Conservation (phyloP, 2,888 invertebrate genomes). For the Augochlorella aurata region DNA sequence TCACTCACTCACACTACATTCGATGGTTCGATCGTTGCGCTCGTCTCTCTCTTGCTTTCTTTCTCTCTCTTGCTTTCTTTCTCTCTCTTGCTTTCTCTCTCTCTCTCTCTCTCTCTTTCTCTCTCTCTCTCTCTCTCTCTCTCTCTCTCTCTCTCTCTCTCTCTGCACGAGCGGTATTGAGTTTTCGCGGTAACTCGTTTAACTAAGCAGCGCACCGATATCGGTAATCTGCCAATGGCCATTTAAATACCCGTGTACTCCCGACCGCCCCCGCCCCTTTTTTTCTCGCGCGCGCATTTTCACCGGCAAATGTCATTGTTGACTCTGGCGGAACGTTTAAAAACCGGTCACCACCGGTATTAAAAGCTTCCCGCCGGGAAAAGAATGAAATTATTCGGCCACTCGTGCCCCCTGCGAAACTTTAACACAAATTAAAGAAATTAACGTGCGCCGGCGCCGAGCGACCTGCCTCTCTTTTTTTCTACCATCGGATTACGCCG, state of each 20-base stretch:
- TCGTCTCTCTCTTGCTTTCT: neutral
- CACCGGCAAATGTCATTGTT: conserved; percentile 68
- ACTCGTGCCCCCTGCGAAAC: conserved; percentile 44
- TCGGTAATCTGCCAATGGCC: conserved; percentile 73
- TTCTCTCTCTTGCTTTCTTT: neutral
- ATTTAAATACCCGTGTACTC: conserved; percentile 67
- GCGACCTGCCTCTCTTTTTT: neutral
- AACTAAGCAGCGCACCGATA: conserved; percentile 72
- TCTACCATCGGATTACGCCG: neutral
- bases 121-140: neutral
- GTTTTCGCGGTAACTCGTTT: conserved; percentile 73
- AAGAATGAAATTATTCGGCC: conserved; percentile 65
- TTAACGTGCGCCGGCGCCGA: conserved; percentile 33
- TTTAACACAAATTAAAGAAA: conserved; percentile 64
- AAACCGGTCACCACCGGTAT: conserved; percentile 67
- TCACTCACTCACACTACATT: neutral
- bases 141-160: conserved; percentile 18
- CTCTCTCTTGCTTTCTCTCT: neutral
- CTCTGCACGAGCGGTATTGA: conserved; percentile 65
- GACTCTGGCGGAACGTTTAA: conserved; percentile 65
- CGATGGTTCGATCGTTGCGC: neutral
- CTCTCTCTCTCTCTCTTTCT: conserved; percentile 13
- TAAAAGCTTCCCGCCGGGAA: conserved; percentile 64
- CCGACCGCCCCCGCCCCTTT: conserved; percentile 30
- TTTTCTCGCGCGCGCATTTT: conserved; percentile 68